A percentile compares a stretch with the other conserved stretches of the same genome.
Conservation (phyloP, 2,797 vertebrate species). For the Hippopotamyrus pictus region DNA sequence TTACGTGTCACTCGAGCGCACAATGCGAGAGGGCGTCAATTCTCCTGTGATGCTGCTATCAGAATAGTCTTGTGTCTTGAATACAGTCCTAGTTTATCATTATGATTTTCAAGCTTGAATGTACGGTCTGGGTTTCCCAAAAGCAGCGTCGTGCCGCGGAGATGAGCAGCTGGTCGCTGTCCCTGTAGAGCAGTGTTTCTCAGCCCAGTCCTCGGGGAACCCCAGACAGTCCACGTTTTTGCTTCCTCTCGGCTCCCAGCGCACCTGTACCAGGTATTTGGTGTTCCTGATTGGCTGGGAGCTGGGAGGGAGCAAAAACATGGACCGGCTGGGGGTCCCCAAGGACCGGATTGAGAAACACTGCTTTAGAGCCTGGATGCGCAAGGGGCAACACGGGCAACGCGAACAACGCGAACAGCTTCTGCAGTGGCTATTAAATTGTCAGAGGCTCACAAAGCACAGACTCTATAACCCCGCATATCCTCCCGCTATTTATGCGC, state of each 20-base stretch:
- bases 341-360: too few relatives aligned
- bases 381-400: background rate
- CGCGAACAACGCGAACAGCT: background rate
- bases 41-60: background rate
- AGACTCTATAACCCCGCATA: conserved; percentile 22
- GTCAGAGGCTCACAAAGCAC: conserved; percentile 12
- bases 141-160: too few relatives aligned
- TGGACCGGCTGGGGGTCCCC: too few relatives aligned
- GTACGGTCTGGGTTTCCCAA: background rate
- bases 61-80: background rate
- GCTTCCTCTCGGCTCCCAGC: too few relatives aligned
- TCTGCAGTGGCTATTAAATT: conserved; percentile 8
- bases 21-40: background rate
- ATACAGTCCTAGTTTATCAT: background rate
- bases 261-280: too few relatives aligned
- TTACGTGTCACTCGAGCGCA: background rate
- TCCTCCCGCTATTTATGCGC: conserved; percentile 44
- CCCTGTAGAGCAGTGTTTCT: background rate
- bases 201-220: too few relatives aligned
- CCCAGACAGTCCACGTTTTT: too few relatives aligned
- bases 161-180: background rate
- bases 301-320: too few relatives aligned
- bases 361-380: background rate
- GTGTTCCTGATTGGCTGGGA: too few relatives aligned
- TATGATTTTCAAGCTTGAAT: background rate